Conservation (phyloP, 2,113 vertebrate species). For the Scatophagus argus region DNA sequence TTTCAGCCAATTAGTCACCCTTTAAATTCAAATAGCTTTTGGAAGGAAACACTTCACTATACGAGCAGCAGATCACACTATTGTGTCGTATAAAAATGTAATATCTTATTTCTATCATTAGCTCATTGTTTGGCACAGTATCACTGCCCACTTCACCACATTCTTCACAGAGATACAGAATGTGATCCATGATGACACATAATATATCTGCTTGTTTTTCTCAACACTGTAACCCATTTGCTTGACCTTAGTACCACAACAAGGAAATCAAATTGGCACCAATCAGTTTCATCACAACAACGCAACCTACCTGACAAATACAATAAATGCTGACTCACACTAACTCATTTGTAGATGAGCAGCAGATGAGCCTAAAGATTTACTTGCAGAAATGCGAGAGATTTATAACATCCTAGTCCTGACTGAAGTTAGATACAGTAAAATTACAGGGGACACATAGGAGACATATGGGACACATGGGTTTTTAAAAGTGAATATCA, state of each 20-base stretch:
- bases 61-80: not conserved
- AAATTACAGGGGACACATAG: no score
- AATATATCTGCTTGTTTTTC: not conserved
- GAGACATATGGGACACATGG: no score
- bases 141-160: not conserved
- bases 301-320: slow-evolving; percentile 22
- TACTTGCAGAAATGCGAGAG: no score
- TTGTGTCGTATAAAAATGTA: not conserved
- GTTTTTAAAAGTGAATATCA: no score
- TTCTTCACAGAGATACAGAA: not conserved
- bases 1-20: not conserved
- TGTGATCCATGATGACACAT: not conserved
- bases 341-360: slow-evolving; percentile 1
- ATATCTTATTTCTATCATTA: not conserved
- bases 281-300: not conserved
- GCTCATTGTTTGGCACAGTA: not conserved
- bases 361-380: no score
- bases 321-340: slow-evolving; percentile 4
- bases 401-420: no score
- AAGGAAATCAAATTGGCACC: not conserved
- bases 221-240: not conserved
- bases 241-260: not conserved
- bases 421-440: no score
- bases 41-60: not conserved
- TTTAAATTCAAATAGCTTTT: not conserved